These are phyloP conservation scores for Mythimna albipuncta DNA, from an alignment of 2,888 invertebrate genomes.

Conservation along the genomic window DNA sequence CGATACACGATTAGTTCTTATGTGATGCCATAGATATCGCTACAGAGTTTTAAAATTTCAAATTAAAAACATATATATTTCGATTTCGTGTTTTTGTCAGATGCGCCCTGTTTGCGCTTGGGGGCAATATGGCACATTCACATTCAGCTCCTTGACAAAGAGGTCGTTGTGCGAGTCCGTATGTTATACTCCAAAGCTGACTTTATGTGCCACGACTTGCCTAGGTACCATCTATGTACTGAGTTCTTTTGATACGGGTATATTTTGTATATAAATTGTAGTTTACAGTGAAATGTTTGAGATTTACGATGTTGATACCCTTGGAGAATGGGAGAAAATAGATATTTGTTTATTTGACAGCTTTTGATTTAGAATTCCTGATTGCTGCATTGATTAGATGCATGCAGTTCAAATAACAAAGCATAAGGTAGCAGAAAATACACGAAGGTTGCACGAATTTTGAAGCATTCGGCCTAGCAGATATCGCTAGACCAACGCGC, in stretches of 20 bases:
- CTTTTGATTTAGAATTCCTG: neutral
- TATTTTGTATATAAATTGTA: conserved; percentile 37
- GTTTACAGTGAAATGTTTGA: conserved; percentile 9
- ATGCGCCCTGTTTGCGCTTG: neutral
- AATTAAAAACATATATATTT: too few relatives aligned
- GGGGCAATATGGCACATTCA: conserved; percentile 31
- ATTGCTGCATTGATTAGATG: neutral
- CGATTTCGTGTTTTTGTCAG: neutral
- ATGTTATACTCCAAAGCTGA: conserved; percentile 43
- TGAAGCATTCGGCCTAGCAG: neutral
- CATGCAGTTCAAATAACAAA: neutral
- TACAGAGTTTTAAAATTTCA: neutral
- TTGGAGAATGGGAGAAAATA: conserved; percentile 6
- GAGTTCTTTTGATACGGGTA: conserved; percentile 29
- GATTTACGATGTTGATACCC: conserved; percentile 33
- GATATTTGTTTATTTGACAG: neutral
- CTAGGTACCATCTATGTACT: conserved; percentile 38
- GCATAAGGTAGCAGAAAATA: neutral
- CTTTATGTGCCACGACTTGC: conserved; percentile 28
- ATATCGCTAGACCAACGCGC: too few relatives aligned
- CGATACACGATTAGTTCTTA: too few relatives aligned
- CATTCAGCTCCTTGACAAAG: conserved; percentile 47
- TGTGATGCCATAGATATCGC: too few relatives aligned
- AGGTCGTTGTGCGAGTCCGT: conserved; percentile 44
- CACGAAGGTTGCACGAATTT: neutral